Evolutionary conservation across 2,888 invertebrate species (phyloP), one percentile per base, ranked within the genome.

Genomic region (Cerceris ruficornis): DNA sequence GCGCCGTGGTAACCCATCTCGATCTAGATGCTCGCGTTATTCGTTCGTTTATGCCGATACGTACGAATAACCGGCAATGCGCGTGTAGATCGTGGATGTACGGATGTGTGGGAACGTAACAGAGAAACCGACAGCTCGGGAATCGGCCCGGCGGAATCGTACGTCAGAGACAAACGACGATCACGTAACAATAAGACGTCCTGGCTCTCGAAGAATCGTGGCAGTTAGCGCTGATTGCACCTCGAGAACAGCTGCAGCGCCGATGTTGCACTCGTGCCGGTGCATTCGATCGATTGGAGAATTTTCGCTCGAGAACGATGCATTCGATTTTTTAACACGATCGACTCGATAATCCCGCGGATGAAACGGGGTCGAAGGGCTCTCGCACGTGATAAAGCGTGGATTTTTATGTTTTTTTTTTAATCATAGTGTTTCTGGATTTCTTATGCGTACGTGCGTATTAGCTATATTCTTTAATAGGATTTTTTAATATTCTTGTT

Each of bases 141-240:
- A 68, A 80, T 69, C 68, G 68, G 52, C 71, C 28, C 62, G 71
- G 62, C 50, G 41, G 61, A 61, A 77, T 71, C 80, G 77, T 77
- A 80, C 77, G 80, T 86, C 85, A 87, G 84, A 82, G 86, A 87
- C 88, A 89, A 90, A 89, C 89, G 89, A 89, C 88, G 84, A 87
- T 87, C 90, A 89, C 89, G 90, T 90, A 89, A 86, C 81, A 84
- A 77, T 78, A 82, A 81, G 80, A 81, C 87, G 83, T 88, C 88
- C 85, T 83, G 88, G 81, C 82, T 83, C 80, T 74, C 74, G 82
- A 75, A 75, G 78, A 79, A 88, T 87, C 82, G 79, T 82, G 70
- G 88, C 88, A 84, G 88, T 90, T 89, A 85, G 77, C 82, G 82
- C 67, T 88, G 89, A 90, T 90, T 88, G 85, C 88, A 72, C 76